phyloP scores from a whole-genome alignment of 2,888 invertebrate species.

The Acleris emargana region DNA sequence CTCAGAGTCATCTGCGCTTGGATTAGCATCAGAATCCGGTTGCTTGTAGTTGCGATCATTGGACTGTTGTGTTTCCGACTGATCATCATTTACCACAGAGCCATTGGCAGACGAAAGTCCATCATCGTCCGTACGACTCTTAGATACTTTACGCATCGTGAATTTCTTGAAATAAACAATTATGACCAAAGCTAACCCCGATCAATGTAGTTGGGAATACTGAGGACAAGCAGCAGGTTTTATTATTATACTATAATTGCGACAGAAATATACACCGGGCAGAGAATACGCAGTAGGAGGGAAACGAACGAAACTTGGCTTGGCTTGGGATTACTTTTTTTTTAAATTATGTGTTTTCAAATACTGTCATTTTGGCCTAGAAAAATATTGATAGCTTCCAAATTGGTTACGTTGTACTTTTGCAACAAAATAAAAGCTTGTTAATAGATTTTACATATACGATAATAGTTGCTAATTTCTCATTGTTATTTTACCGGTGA shows the following conservation, averaged over 20 bases:
- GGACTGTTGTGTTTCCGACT: conserved; percentile 42
- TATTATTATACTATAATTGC: conserved; percentile 5
- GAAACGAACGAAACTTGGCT: conserved; percentile 38
- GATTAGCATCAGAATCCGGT: conserved; percentile 47
- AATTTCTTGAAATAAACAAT: conserved; percentile 52
- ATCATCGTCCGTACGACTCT: conserved; percentile 74
- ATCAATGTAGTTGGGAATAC: conserved; percentile 13
- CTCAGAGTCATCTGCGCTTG: conserved; percentile 47
- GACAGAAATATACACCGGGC: conserved; percentile 12
- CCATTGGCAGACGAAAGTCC: conserved; percentile 76
- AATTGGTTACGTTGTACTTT: neutral
- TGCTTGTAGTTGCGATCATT: conserved; percentile 46
- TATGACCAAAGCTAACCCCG: conserved; percentile 32
- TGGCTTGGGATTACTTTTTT: conserved; percentile 27
- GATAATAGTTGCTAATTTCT: too few species aligned
- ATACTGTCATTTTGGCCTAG: neutral
- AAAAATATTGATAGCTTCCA: neutral
- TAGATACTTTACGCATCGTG: conserved; percentile 75
- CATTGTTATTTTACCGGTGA: too few species aligned
- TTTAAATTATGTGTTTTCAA: neutral
- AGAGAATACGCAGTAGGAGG: conserved; percentile 39
- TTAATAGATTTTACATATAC: too few species aligned
- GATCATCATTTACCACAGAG: conserved; percentile 56
- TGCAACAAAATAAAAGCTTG: too few species aligned
- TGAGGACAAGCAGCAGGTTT: neutral